A percentile compares a stretch with the other conserved stretches of the same genome.
Conservation (phyloP, 2,797 vertebrate species). For the Harpagifer antarcticus region DNA sequence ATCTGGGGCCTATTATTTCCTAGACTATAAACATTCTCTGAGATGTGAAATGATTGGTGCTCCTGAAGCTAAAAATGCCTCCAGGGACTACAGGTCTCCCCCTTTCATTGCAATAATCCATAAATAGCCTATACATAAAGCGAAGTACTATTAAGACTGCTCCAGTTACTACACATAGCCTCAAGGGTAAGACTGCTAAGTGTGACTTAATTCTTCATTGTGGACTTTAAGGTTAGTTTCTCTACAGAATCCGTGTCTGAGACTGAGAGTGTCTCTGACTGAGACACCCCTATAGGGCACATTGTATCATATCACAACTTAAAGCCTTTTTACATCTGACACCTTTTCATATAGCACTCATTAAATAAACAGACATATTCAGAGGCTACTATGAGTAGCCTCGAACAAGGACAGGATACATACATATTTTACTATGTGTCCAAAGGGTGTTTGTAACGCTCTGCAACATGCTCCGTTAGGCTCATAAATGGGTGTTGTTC, state of each 20-base stretch:
- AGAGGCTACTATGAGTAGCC: background rate
- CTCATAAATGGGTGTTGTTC: conserved; percentile 38
- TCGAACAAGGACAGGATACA: conserved; percentile 24
- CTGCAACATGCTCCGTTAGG: conserved; percentile 47
- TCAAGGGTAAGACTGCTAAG: conserved; percentile 18
- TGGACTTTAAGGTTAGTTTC: conserved; percentile 24
- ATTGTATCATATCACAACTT: background rate
- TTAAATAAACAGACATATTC: conserved; percentile 5
- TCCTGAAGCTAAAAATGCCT: conserved; percentile 4
- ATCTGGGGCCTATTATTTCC: background rate
- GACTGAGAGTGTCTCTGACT: background rate
- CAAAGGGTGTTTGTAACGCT: conserved; percentile 27
- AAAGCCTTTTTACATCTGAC: background rate
- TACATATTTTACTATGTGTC: conserved; percentile 54
- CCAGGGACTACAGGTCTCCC: background rate
- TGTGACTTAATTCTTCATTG: conserved; percentile 31
- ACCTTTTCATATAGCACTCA: background rate
- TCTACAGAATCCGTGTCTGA: background rate
- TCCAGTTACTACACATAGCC: conserved; percentile 61
- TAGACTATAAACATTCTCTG: conserved; percentile 3
- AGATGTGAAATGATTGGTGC: background rate
- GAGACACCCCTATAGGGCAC: background rate
- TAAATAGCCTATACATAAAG: conserved; percentile 53
- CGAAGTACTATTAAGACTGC: conserved; percentile 63
- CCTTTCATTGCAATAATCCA: conserved; percentile 31